Base-by-base conservation (phyloP, 2,888 invertebrate species). In the Rutpela maculata region DNA sequence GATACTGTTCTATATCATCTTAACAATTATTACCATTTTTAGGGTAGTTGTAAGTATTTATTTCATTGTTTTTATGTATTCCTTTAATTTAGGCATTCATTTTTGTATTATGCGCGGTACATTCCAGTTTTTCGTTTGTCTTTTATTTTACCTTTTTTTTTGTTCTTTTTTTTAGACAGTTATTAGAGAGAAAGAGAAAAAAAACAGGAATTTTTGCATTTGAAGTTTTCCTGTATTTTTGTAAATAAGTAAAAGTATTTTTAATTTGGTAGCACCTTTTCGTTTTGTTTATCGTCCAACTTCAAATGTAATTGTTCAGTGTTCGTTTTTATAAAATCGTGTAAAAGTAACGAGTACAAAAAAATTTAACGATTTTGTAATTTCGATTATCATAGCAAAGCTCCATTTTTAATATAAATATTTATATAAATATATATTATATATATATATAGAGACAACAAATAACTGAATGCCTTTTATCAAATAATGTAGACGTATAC, bases 381-480 rank as follows among this genome's bases (percentile, higher is more conserved):
- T 85, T 83, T 86, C 86, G 87, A 87, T 83, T 74, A 70, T 70
- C 71, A 83, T 83, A 84, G 82, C 76, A 83, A 81, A 80, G 85
- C 87, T 88, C 87, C 87, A 86, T 88, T 88, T 81, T 86, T 84
- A 88, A 86, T 86, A 88, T 86, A 87, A 83, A 88, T 87, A 88
- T 88, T 87, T 88, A 87, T 88, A 88, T 86, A 85, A 80, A 77
- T 82, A 85, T 85, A 84, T 83, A 85, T 86, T 79, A 77, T 82
- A 85, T 85, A 77, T 82, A 85, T 85, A 84, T 83, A 85, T 86
- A 86, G 86, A 86, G 85, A 89, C 88, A 89, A 89, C 89, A 89
- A 89, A 89, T 89, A 89, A 89, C 88, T 88, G 89, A 89, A 89
- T 89, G 89, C 89, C 89, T 89, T 87, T 89, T 89, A 89, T 87